Percentiles rank a stretch among this genome's conserved stretches.
Evolutionary conservation across 2,888 invertebrate species (phyloP).

Genomic region (Campoplex nolae): DNA sequence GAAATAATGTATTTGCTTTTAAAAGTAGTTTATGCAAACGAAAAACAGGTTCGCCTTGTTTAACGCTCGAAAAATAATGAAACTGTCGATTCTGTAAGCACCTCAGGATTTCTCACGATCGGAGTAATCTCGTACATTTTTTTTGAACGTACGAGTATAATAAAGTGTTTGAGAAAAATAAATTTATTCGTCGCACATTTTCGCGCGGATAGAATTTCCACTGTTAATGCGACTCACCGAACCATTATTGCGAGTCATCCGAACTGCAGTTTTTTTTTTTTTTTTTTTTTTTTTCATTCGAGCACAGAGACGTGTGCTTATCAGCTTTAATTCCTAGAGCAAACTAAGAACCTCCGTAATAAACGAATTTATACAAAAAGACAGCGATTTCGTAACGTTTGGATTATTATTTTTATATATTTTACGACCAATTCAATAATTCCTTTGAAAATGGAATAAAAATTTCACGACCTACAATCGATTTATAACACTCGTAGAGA

Average conservation of each 20-base stretch:
- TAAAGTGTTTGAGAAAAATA: background rate
- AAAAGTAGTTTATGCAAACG: slow-evolving; percentile 49
- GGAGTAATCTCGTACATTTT: background rate
- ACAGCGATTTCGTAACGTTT: slow-evolving; percentile 8
- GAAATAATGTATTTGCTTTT: slow-evolving; percentile 40
- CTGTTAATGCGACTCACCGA: background rate
- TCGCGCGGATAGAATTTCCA: slow-evolving; percentile 2
- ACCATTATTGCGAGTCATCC: slow-evolving; percentile 2
- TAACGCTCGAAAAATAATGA: slow-evolving; percentile 16
- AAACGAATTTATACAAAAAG: background rate
- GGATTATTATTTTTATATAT: background rate
- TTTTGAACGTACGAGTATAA: background rate
- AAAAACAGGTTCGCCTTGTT: slow-evolving; percentile 27
- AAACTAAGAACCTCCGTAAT: background rate
- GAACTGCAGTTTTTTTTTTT: background rate
- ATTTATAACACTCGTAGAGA: slow-evolving; percentile 20
- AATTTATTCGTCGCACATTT: background rate
- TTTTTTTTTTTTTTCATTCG: background rate
- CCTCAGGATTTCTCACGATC: slow-evolving; percentile 1
- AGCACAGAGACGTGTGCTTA: background rate
- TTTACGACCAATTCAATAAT: background rate
- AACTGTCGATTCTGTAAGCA: background rate
- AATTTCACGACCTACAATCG: background rate
- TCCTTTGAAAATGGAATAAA: background rate
- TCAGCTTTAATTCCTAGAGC: background rate